phyloP scores from a whole-genome alignment of 2,113 vertebrate genomes.

The Clarias batrachus region DNA sequence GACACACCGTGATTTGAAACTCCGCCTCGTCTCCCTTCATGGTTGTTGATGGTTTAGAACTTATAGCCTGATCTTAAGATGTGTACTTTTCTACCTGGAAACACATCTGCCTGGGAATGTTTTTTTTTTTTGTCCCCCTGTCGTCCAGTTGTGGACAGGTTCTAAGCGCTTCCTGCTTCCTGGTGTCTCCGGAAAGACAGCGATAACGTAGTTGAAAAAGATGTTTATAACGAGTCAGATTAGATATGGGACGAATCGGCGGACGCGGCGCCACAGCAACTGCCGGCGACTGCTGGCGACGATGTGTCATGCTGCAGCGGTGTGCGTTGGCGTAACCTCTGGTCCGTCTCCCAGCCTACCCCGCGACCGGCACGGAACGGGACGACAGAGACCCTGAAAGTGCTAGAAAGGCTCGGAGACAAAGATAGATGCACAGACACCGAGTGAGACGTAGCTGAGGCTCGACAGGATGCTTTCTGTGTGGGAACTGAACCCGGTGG shows the following conservation, averaged over 20 bases:
- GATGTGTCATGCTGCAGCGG: conserved; percentile 73
- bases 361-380: not conserved
- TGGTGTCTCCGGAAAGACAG: not conserved
- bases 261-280: conserved; percentile 69
- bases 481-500: conserved; percentile 48
- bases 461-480: conserved; percentile 41
- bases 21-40: not conserved
- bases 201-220: not conserved
- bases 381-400: not conserved
- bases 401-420: conserved; percentile 7
- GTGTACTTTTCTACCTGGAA: not conserved
- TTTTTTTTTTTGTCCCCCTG: not conserved
- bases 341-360: conserved; percentile 59
- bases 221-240: conserved; percentile 58
- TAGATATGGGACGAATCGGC: conserved; percentile 53
- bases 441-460: not conserved
- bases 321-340: conserved; percentile 78
- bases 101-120: not conserved
- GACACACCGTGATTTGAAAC: not conserved
- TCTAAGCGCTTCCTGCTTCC: not conserved
- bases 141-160: not conserved
- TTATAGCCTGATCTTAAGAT: not conserved
- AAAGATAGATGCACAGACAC: conserved; percentile 2
- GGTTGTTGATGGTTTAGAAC: not conserved
- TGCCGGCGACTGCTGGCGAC: conserved; percentile 35